phyloP scores from a whole-genome alignment of 35 echinoderm and acorn worm genomes.

The Hemicentrotus pulcherrimus region DNA sequence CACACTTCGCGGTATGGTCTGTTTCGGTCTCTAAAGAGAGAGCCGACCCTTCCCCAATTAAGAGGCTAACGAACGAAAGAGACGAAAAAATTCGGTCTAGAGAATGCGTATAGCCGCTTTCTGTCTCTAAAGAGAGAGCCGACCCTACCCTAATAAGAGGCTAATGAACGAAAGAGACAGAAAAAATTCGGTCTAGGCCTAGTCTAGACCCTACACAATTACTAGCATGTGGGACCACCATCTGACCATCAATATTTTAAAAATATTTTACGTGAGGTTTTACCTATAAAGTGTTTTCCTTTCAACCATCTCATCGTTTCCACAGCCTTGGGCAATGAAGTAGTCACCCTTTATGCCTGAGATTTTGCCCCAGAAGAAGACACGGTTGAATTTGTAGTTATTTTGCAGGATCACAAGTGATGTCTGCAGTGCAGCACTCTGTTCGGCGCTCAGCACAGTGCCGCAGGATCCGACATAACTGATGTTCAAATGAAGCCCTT shows the following conservation, averaged over 20 bases:
- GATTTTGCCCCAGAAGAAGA: slow-evolving; percentile 98
- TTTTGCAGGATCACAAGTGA: slow-evolving; percentile 92
- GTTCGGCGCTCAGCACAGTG: slow-evolving; percentile 75
- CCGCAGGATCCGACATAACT: slow-evolving; percentile 89
- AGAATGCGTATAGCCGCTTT: too few relatives aligned
- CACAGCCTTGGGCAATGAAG: slow-evolving; percentile 88
- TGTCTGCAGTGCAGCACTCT: slow-evolving; percentile 84
- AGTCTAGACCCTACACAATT: background rate
- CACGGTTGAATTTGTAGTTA: slow-evolving; percentile 91
- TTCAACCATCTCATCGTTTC: slow-evolving; percentile 89
- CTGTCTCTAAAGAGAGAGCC: too few relatives aligned
- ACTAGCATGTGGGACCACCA: background rate
- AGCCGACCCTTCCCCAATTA: too few relatives aligned
- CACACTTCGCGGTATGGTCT: too few relatives aligned
- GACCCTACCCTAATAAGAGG: too few relatives aligned
- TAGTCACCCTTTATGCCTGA: slow-evolving; percentile 91
- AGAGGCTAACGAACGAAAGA: too few relatives aligned
- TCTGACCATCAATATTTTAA: background rate
- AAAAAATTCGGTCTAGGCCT: too few relatives aligned
- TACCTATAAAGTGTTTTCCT: slow-evolving; percentile 98
- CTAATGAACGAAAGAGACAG: too few relatives aligned
- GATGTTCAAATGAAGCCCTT: slow-evolving; percentile 83
- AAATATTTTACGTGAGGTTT: background rate
- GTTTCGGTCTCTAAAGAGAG: too few relatives aligned
- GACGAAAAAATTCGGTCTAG: too few relatives aligned